Evolutionary conservation across 2,888 invertebrate genomes (phyloP).

Genomic region (Nomada hirtipes): DNA sequence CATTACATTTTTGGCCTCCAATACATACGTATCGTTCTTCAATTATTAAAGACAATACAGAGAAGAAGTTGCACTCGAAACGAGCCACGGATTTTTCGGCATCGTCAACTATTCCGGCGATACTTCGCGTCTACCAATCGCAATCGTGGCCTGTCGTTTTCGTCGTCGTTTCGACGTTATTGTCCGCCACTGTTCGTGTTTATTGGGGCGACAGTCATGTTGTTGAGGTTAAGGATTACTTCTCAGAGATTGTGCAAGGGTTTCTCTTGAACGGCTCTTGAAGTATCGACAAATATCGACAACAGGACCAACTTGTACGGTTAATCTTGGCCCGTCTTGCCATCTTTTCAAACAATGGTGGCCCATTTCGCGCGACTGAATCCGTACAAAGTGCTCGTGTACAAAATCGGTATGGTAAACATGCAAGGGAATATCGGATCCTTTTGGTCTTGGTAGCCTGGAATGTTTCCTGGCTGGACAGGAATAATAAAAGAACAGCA

Average conservation of each 20-base stretch:
- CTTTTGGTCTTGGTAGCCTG: not conserved
- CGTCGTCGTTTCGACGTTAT: not conserved
- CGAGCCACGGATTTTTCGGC: not conserved
- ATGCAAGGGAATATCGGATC: not conserved
- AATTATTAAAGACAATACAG: not conserved
- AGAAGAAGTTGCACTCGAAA: not conserved
- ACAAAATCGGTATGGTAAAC: not conserved
- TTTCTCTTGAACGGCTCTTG: not conserved
- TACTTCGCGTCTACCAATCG: not conserved
- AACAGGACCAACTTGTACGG: constrained; percentile 23
- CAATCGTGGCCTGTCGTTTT: not conserved
- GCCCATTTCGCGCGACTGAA: constrained; percentile 18
- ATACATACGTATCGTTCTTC: not conserved
- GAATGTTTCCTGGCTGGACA: not conserved
- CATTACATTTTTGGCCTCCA: too few species aligned
- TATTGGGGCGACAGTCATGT: constrained; percentile 33
- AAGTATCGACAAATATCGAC: constrained; percentile 35
- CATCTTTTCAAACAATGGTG: constrained; percentile 25
- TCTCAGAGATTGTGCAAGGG: not conserved
- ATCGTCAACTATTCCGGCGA: not conserved
- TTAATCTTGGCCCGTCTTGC: constrained; percentile 18
- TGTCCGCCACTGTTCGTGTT: constrained; percentile 33
- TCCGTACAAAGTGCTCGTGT: constrained; percentile 33
- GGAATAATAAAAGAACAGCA: not conserved
- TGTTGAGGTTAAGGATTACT: constrained; percentile 9